Percentiles rank a stretch among this genome's conserved stretches.
Evolutionary conservation across 2,797 vertebrate genomes (phyloP).

Genomic region (Silurus aristotelis): DNA sequence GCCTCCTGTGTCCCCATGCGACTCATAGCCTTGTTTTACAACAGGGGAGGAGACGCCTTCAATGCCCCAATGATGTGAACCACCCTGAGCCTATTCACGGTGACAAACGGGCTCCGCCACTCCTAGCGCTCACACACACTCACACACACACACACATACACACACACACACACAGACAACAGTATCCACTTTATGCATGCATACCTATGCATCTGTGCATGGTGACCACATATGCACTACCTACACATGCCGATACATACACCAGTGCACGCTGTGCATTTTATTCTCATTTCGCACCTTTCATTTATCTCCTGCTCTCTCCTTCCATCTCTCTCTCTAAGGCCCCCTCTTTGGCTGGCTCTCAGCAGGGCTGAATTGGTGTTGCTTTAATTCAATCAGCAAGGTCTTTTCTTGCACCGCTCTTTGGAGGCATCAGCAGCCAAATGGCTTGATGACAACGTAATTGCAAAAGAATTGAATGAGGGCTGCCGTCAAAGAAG

Average conservation of each 20-base stretch:
- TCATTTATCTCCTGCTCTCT: constrained; percentile 3
- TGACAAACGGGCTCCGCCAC: constrained; percentile 88
- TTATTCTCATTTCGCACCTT: neutral
- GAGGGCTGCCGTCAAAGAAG: constrained; percentile 50
- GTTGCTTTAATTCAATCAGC: constrained; percentile 75
- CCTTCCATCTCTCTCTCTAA: constrained; percentile 42
- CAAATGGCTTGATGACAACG: constrained; percentile 72
- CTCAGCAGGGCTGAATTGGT: constrained; percentile 67
- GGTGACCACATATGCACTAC: constrained; percentile 1
- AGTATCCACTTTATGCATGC: constrained; percentile 26
- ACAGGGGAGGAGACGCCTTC: constrained; percentile 91
- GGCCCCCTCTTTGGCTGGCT: constrained; percentile 59
- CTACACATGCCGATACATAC: constrained; percentile 19
- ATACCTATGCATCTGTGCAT: constrained; percentile 35
- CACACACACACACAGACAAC: constrained; percentile 53
- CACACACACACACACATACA: constrained; percentile 57
- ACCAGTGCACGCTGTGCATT: neutral
- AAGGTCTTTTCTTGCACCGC: constrained; percentile 64
- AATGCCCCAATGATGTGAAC: constrained; percentile 90
- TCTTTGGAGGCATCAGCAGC: constrained; percentile 63
- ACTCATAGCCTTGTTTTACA: constrained; percentile 92
- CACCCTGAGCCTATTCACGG: constrained; percentile 89
- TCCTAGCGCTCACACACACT: constrained; percentile 60
- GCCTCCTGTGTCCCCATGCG: constrained; percentile 84
- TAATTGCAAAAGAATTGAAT: constrained; percentile 72